Evolutionary conservation across 1,140 invertebrate species (phyloP), one percentile per base, ranked within the genome.

Genomic region (Diorhabda carinulata): DNA sequence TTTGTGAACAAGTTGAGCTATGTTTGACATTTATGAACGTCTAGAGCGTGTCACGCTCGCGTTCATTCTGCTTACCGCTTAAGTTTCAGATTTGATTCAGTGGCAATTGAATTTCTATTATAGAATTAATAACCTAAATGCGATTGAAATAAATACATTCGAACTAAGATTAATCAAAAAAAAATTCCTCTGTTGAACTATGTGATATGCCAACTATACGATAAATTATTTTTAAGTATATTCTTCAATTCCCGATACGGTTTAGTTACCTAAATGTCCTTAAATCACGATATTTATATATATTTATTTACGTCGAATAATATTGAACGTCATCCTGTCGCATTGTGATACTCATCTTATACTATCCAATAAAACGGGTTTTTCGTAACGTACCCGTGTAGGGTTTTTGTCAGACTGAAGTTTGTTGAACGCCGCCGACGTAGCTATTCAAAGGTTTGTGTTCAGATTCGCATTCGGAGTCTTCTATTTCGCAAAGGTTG

Each of bases 401-500:
- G 57, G 70, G 58, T 70, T 62, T 65, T 77, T 73, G 84, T 87
- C 85, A 87, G 80, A 87, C 86, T 67, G 85, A 85, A 45, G 86
- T 87, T 69, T 87, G 86, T 61, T 86, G 86, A 66, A 87, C 82
- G 40, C 82, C 80, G 41, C 80, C 81, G 10, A 81, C 79, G 66
- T 84, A 74, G 81, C 84, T 86, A 69, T 81, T 81, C 68, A 86
- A 80, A 63, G 81, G 85, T 76, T 87, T 87, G 66, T 84, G 82
- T 75, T 87, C 85, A 67, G 82, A 78, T 78, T 91, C 90, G 76
- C 86, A 88, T 79, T 94, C 92, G n/a, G 91, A 92, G 82, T 96
- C 94, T 82, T 96, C 94, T 78, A 96, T 95, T 85, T 96, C 94
- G 85, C 94, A 96, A 44, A 96, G 85, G 82, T 92, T 90, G 41